A percentile compares a stretch with the other conserved stretches of the same genome.
Evolutionary conservation across 2,888 invertebrate species (phyloP).

Genomic region (Ochlodes sylvanus): DNA sequence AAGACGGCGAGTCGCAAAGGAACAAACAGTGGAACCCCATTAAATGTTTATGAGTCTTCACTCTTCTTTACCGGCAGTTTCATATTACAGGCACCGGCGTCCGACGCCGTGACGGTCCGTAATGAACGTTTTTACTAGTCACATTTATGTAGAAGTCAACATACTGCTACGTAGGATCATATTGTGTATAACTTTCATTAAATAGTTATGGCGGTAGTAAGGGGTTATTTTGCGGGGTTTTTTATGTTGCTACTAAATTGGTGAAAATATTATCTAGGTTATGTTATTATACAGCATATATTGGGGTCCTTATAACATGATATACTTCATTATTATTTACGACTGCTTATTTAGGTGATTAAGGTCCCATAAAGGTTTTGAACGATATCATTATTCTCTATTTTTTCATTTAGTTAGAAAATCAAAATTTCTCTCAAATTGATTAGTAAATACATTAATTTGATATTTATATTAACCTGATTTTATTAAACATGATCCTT

Average conservation of each 20-base stretch:
- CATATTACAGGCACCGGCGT: slow-evolving; percentile 28
- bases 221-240: not conserved
- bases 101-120: slow-evolving; percentile 6
- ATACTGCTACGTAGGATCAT: slow-evolving; percentile 22
- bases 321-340: too few species aligned
- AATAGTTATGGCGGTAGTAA: not conserved
- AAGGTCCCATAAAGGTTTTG: too few species aligned
- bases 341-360: too few species aligned
- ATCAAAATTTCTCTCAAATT: too few species aligned
- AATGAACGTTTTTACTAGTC: slow-evolving; percentile 27
- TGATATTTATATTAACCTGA: too few species aligned
- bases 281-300: too few species aligned
- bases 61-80: slow-evolving; percentile 37
- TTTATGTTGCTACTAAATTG: not conserved
- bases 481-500: too few species aligned
- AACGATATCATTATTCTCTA: too few species aligned
- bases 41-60: slow-evolving; percentile 54
- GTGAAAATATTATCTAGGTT: too few species aligned
- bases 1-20: slow-evolving; percentile 39
- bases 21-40: slow-evolving; percentile 52
- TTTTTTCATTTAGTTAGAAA: too few species aligned
- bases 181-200: slow-evolving; percentile 11
- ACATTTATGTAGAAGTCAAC: slow-evolving; percentile 5
- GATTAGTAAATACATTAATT: too few species aligned
- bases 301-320: too few species aligned